These are phyloP conservation scores for Taenioides sp. DNA, from an alignment of 2,797 vertebrate genomes.

Conservation along the genomic window DNA sequence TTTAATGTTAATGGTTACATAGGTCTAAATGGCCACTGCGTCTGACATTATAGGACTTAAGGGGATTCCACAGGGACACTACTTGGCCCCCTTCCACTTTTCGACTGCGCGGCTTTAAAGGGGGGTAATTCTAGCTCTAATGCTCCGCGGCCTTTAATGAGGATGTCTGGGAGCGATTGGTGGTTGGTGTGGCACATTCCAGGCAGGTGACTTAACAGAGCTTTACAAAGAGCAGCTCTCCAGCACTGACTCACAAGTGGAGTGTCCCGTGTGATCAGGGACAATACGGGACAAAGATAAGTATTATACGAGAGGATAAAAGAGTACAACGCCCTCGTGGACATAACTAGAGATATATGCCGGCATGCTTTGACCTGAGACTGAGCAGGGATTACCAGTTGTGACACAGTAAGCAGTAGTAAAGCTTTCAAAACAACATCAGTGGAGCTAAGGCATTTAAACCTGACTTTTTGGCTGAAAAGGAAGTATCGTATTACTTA, in stretches of 20 bases:
- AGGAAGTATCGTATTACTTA: background rate
- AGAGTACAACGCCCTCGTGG: conserved; percentile 38
- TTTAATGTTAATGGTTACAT: conserved; percentile 5
- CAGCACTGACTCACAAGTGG: conserved; percentile 21
- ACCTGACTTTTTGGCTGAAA: background rate
- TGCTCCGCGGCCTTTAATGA: conserved; percentile 26
- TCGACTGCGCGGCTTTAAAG: conserved; percentile 10
- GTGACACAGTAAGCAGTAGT: conserved; percentile 19
- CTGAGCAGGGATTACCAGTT: conserved; percentile 29
- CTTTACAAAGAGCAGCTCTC: conserved; percentile 48
- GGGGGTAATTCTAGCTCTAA: conserved; percentile 31
- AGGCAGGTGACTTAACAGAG: conserved; percentile 60
- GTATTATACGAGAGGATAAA: conserved; percentile 37
- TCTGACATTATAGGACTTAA: background rate
- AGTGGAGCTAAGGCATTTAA: background rate
- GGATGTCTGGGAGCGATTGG: conserved; percentile 21
- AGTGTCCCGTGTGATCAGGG: conserved; percentile 42
- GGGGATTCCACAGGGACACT: conserved; percentile 4
- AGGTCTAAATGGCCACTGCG: conserved; percentile 5
- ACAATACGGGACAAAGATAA: conserved; percentile 34
- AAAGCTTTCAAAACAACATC: conserved; percentile 11
- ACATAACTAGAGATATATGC: conserved; percentile 39
- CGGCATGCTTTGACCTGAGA: conserved; percentile 35
- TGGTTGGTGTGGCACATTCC: conserved; percentile 53
- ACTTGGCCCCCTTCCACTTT: conserved; percentile 12